Evolutionary conservation across 1,140 invertebrate genomes (phyloP), one percentile per base, ranked within the genome.

Genomic region (Euborellia annulipes): DNA sequence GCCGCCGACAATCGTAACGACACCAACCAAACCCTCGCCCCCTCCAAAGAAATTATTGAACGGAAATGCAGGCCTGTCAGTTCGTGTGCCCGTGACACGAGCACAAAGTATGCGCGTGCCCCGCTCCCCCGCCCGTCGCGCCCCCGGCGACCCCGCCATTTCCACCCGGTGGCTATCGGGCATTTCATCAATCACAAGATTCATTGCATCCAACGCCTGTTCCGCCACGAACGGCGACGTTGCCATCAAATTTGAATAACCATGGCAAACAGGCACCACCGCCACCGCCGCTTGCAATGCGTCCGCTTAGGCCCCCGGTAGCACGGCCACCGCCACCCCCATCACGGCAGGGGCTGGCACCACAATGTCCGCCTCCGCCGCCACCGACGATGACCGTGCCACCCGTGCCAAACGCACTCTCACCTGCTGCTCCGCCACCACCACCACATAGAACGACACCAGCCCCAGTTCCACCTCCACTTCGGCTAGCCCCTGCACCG

Each of bases 91-190:
- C 8, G 68, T 69, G 2, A 65, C 67, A 7, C 60, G 68, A 32
- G 66, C 70, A n/a, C 69, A 71, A 46, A 71, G 69, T 45, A 71
- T 72, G 69, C 54, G 68, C 48, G 48, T 69, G 4, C 65, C 67
- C 3, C 54, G 66, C n/a, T 69, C 69, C 4, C n/a, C 63, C 68
- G 2, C 66, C 68, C 2, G 65, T 69, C 18, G 48, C 54, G 23
- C 46, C 51, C 11, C 41, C 46, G 19, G 36, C 21, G 3, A 39
- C 34, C 32, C 36, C 41, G 19, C 34, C 43, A 9, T 41, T 41
- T 40, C 49, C 49, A 9, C 50, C 46, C 17, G 16, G 19, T 8
- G 49, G 46, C 13, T 36, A 30, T 11, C 46, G 32, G 27, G 64
- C 65, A 9, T 57, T 71, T 14, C 68, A 71, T 47, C 68, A 70